Evolutionary conservation across 2,113 vertebrate genomes (phyloP).

Genomic region (Orthonyx spaldingii): DNA sequence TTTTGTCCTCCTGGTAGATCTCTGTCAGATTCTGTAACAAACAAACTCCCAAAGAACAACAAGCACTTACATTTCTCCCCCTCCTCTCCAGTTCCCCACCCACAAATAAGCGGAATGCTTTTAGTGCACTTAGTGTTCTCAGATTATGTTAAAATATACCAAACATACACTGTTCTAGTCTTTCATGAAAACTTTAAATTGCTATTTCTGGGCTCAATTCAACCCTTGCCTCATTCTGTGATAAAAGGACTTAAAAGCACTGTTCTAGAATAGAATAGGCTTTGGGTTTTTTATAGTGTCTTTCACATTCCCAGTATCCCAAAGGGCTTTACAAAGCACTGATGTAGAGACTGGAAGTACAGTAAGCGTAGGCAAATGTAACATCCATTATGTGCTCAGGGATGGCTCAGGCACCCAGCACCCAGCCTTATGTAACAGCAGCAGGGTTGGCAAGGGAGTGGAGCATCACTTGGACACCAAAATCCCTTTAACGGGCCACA

Average conservation of each 20-base stretch:
- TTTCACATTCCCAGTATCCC: conserved; percentile 52
- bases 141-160: conserved; percentile 72
- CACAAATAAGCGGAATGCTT: conserved; percentile 53
- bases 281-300: conserved; percentile 46
- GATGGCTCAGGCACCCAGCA: not conserved
- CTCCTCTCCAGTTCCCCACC: not conserved
- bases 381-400: not conserved
- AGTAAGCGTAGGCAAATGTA: not conserved
- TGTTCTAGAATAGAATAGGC: conserved; percentile 59
- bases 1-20: not conserved
- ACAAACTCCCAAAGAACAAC: not conserved
- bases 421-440: not conserved
- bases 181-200: conserved; percentile 67
- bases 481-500: not conserved
- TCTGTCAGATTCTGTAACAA: not conserved
- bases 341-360: conserved; percentile 21
- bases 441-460: not conserved
- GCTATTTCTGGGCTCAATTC: conserved; percentile 65
- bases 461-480: not conserved
- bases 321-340: conserved; percentile 55
- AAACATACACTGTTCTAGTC: conserved; percentile 53
- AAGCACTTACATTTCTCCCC: not conserved
- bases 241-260: conserved; percentile 61
- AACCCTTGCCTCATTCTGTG: conserved; percentile 63
- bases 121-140: conserved; percentile 54